These are phyloP conservation scores for Brachycybe producta DNA, from an alignment of 2,888 invertebrate species.

Conservation along the genomic window DNA sequence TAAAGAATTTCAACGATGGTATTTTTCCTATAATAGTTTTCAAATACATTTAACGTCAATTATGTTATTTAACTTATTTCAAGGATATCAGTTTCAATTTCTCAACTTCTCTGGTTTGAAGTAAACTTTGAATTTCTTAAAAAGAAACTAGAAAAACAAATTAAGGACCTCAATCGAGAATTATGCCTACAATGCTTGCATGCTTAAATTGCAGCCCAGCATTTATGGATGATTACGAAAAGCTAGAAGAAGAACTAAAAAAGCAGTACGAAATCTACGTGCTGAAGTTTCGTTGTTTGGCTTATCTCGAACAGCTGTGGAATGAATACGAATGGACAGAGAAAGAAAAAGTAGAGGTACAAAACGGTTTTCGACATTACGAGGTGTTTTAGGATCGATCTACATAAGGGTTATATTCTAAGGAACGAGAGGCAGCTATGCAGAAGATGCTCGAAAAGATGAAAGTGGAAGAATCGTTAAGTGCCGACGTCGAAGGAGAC, in stretches of 20 bases:
- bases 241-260: slow-evolving; percentile 70
- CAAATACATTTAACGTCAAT: too few species aligned
- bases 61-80: too few species aligned
- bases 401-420: slow-evolving; percentile 3
- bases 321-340: slow-evolving; percentile 66
- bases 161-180: background rate
- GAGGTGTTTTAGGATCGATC: background rate
- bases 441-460: slow-evolving; percentile 44
- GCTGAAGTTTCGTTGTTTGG: slow-evolving; percentile 69
- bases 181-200: too few species aligned
- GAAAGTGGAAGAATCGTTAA: slow-evolving; percentile 38
- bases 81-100: too few species aligned
- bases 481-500: slow-evolving; percentile 27
- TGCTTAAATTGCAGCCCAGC: slow-evolving; percentile 54
- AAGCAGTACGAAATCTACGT: slow-evolving; percentile 77
- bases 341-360: slow-evolving; percentile 55
- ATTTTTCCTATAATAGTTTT: too few species aligned
- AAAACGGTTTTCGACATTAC: background rate
- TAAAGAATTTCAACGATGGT: background rate
- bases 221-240: slow-evolving; percentile 89
- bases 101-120: too few species aligned
- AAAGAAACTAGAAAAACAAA: background rate
- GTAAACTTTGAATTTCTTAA: background rate
- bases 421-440: slow-evolving; percentile 41
- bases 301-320: slow-evolving; percentile 74